A percentile compares a stretch with the other conserved stretches of the same genome.
phyloP scores from a whole-genome alignment of 2,888 invertebrate species.

The Eudiplozoon nipponicum region DNA sequence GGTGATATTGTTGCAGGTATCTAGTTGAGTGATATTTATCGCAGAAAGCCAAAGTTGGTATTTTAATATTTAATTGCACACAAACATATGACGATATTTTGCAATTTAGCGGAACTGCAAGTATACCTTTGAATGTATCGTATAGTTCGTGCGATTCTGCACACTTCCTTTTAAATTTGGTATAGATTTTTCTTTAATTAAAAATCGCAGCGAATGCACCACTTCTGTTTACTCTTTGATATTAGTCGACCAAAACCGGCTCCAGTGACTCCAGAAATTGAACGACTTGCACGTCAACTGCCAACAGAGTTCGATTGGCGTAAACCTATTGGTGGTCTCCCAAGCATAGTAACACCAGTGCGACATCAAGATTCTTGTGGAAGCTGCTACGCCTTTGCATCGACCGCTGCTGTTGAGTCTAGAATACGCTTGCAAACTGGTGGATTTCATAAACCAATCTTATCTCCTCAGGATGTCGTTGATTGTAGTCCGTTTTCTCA shows the following conservation, averaged over 20 bases:
- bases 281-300: constrained; percentile 25
- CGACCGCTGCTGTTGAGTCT: constrained; percentile 30
- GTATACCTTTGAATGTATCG: too few species aligned
- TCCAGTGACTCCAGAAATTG: constrained; percentile 20
- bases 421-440: constrained; percentile 28
- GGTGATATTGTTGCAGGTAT: too few species aligned
- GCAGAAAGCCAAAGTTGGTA: too few species aligned
- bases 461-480: constrained; percentile 30
- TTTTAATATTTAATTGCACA: too few species aligned
- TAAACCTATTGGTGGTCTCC: constrained; percentile 21
- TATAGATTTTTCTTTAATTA: too few species aligned
- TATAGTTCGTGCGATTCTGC: too few species aligned
- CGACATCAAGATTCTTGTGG: constrained; percentile 28
- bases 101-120: too few species aligned
- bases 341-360: constrained; percentile 24
- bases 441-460: constrained; percentile 24
- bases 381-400: constrained; percentile 30
- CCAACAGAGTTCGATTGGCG: constrained; percentile 18
- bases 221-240: too few species aligned
- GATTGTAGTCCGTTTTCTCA: constrained; percentile 30
- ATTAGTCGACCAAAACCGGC: constrained; percentile 20
- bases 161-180: too few species aligned
- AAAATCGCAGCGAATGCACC: too few species aligned
- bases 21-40: too few species aligned
- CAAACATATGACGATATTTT: too few species aligned